Base-by-base conservation (phyloP, 64 coral and sea anemone genomes). In the Astreopora myriophthalma region DNA sequence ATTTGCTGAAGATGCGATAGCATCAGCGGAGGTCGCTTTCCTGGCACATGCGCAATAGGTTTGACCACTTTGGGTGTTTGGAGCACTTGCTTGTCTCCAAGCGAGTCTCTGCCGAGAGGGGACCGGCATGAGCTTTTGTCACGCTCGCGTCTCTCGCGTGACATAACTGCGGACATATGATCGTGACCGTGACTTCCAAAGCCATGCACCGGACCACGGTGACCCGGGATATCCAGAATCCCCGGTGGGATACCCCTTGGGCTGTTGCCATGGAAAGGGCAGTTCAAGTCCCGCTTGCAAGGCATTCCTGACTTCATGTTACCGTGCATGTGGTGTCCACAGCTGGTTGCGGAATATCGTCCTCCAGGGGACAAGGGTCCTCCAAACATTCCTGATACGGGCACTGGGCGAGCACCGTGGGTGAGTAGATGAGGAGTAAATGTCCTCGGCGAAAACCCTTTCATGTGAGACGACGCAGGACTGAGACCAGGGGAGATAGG, bases 401-500 rank as follows among this genome's bases (percentile, higher is more conserved):
- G 81, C 37, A 71, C 48, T 68, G 94, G 36, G 61, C 61, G 22
- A 17, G 91, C 90, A 87, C 85, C 90, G 35, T 99, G 97, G 24
- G 94, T 99, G 19, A 99, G 95, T 8, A 99, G 83, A 88, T 99
- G 97, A 12, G 97, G 97, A 48, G 97, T 86, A 32, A 99, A 99
- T 10, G 97, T 99, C 27, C 94, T 90, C 7, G 97, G 91, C 30
- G 97, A 93, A 60, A 91, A 96, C 2, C 89, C 89, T 46, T 93
- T 95, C 83, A 96, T 71, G 69, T 93, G 91, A 42, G 97, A 91
- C 8, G 94, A 91, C 0, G 93, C 48, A 13, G 97, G 91, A 34
- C 87, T 86, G n/a, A 99, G 84, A 30, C 75, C 85, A 1, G 94
- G 86, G 10, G 97, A 79, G 17, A 91, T 86, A 16, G 95, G 91